These are phyloP conservation scores for Diuraphis noxia DNA, from an alignment of 1,140 invertebrate species.

Conservation along the genomic window DNA sequence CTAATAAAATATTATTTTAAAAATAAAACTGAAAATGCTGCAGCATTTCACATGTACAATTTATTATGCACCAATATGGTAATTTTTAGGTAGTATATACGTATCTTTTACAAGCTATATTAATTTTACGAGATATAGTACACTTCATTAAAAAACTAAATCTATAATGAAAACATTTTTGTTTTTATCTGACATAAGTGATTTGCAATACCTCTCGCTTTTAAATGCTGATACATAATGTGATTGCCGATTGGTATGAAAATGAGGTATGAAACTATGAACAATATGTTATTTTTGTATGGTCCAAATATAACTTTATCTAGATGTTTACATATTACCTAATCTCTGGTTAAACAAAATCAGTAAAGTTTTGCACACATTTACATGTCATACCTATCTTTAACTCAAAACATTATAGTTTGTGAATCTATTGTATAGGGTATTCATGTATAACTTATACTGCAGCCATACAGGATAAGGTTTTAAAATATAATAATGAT, in stretches of 20 bases:
- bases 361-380: background rate
- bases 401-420: background rate
- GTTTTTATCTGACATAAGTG: background rate
- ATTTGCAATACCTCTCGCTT: background rate
- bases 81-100: no score
- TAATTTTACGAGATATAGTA: background rate
- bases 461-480: no score
- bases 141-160: background rate
- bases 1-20: background rate
- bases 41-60: no score
- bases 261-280: background rate
- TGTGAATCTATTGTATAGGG: background rate
- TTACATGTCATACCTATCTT: background rate
- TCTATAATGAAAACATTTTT: background rate
- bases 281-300: background rate
- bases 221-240: background rate
- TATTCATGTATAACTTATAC: background rate
- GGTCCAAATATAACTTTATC: background rate
- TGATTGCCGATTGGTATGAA: no score
- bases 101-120: background rate
- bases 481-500: background rate
- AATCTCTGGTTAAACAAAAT: background rate
- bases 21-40: background rate
- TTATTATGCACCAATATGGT: background rate
- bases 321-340: background rate